Conservation (phyloP, 2,797 vertebrate species). For the Channallabes apus region DNA sequence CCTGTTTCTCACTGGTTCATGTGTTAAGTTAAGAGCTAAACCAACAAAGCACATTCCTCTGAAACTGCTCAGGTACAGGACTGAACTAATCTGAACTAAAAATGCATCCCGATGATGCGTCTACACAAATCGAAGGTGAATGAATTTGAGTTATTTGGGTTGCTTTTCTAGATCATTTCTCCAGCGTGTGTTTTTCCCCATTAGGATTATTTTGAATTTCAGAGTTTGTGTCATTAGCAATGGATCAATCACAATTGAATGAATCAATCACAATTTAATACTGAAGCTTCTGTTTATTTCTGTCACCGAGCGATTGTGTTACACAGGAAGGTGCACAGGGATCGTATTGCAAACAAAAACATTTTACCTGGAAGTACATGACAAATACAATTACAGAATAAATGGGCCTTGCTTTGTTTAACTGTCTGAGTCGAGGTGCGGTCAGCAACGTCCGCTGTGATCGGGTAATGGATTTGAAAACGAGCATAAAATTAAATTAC, state of each 20-base stretch:
- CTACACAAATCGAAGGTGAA: background rate
- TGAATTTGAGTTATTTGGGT: no score
- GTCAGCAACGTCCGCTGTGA: slow-evolving; percentile 51
- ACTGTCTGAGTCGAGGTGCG: slow-evolving; percentile 58
- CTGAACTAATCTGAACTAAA: no score
- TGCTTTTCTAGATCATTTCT: background rate
- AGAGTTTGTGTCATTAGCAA: background rate
- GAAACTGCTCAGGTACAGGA: no score
- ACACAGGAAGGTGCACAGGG: slow-evolving; percentile 56
- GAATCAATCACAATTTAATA: slow-evolving; percentile 27
- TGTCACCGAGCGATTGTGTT: slow-evolving; percentile 15
- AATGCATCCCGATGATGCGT: background rate
- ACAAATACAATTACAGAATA: slow-evolving; percentile 66
- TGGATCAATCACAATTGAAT: no score
- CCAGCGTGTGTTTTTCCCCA: background rate
- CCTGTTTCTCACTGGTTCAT: no score
- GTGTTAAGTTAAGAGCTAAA: no score
- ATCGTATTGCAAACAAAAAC: slow-evolving; percentile 62
- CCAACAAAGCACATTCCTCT: no score
- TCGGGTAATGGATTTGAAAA: slow-evolving; percentile 60
- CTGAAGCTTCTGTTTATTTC: slow-evolving; percentile 34
- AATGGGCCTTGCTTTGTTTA: slow-evolving; percentile 56
- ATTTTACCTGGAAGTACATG: slow-evolving; percentile 58
- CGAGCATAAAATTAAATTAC: slow-evolving; percentile 59
- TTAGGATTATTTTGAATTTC: background rate